Percentiles rank a stretch among this genome's conserved stretches.
phyloP scores from a whole-genome alignment of 1,140 invertebrate species.

The Lamellibrachia luymesi region DNA sequence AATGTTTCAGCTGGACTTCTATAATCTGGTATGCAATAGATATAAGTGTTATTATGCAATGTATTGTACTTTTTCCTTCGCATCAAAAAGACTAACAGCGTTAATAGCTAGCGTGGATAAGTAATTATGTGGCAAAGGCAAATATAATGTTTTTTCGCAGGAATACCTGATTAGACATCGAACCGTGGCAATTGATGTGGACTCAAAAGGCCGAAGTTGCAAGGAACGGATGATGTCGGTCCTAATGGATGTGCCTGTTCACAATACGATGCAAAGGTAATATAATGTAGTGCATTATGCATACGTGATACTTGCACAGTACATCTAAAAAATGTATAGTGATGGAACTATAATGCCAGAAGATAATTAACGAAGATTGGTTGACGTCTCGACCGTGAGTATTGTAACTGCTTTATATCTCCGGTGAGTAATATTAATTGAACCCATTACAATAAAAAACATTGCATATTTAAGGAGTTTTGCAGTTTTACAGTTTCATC shows the following conservation, averaged over 20 bases:
- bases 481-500: neutral
- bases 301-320: neutral
- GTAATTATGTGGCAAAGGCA: neutral
- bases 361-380: neutral
- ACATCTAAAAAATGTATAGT: neutral
- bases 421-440: neutral
- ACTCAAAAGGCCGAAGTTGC: neutral
- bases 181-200: constrained; percentile 8
- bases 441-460: neutral
- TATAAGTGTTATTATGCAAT: neutral
- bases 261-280: neutral
- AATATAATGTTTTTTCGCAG: neutral
- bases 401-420: neutral
- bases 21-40: neutral
- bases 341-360: neutral
- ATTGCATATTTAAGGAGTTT: neutral
- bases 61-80: neutral
- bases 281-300: neutral
- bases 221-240: constrained; percentile 16
- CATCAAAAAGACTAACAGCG: neutral
- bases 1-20: neutral
- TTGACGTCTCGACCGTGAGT: neutral
- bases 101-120: neutral
- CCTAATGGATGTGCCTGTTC: neutral
- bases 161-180: neutral